These are phyloP conservation scores for Hirtodrosophila alboralis DNA, from an alignment of 2,888 invertebrate species.

Conservation along the genomic window DNA sequence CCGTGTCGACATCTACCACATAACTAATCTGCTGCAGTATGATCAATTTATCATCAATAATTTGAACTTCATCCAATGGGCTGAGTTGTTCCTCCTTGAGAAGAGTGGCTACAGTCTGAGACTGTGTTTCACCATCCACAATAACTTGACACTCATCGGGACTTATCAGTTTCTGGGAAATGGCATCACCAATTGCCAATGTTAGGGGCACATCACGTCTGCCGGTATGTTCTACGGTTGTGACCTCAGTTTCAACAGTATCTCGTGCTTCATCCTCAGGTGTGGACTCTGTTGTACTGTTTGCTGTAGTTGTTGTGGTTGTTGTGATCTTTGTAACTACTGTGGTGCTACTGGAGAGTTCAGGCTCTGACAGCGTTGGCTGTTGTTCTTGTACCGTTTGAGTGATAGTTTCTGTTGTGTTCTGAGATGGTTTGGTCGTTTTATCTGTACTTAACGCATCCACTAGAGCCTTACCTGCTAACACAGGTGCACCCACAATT, in stretches of 20 bases:
- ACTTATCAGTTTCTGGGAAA: conserved; percentile 87
- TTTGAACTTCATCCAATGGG: conserved; percentile 88
- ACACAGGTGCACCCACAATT: conserved; percentile 93
- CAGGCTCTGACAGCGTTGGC: conserved; percentile 1
- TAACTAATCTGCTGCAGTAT: conserved; percentile 85
- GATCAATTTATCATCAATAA: conserved; percentile 88
- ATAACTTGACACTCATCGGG: conserved; percentile 88
- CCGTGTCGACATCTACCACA: conserved; percentile 75
- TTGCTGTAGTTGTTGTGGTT: conserved; percentile 47
- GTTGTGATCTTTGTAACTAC: conserved; percentile 56
- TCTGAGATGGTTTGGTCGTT: conserved; percentile 61
- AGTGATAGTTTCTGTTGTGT: conserved; percentile 29
- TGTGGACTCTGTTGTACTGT: conserved; percentile 24
- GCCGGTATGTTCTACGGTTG: conserved; percentile 35
- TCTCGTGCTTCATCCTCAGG: conserved; percentile 67
- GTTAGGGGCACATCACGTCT: conserved; percentile 77
- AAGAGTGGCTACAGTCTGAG: conserved; percentile 88
- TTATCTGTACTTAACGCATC: conserved; percentile 89
- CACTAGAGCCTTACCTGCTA: conserved; percentile 94
- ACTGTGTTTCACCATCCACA: conserved; percentile 86
- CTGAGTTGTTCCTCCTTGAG: conserved; percentile 89
- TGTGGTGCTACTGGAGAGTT: conserved; percentile 34
- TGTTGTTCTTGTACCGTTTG: conserved; percentile 14
- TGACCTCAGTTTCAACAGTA: conserved; percentile 37
- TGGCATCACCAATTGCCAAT: conserved; percentile 87